Evolutionary conservation across 2,888 invertebrate species (phyloP), one percentile per base, ranked within the genome.

Genomic region (Himalopsyche kuldschensis): DNA sequence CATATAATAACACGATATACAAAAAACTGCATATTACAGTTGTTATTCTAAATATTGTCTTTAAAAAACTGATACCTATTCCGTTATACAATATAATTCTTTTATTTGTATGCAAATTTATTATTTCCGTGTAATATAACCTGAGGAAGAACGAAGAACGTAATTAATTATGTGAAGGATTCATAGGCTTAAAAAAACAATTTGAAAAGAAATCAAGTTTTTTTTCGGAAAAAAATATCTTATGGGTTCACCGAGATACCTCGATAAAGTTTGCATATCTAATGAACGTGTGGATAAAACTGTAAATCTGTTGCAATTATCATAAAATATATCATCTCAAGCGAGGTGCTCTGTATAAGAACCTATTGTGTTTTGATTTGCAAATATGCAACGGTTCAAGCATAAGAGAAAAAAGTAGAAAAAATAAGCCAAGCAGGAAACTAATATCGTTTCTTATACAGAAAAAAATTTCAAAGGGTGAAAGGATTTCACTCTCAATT

Each of bases 171-270:
- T 80, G 20, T 84, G 84, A 85, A 84, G 84, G 84, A 85, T 85
- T 85, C 85, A 85, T 85, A 35, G 79, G 10, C 6, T 5, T 47
- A 41, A 83, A 77, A 83, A 83, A 83, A 81, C 31, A n/a, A 46
- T 55, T 55, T 55, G 20, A 55, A 75, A 75, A 46, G n/a, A 80
- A 82, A 80, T 84, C 82, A 79, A 75, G 84, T 82, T 81, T 85
- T 84, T 86, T 82, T 27, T 11, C 76, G 10, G n/a, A 47, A 75
- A 82, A 81, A 84, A 84, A 85, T 46, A 15, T 79, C 82, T 78
- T 80, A 55, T 75, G 55, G 86, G 86, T 86, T 80, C 83, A 86
- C 86, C 86, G 86, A 86, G 86, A 86, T 86, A 80, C 86, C 86
- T 63, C 82, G 86, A 86, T 86, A 86, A 75, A 55, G 35, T 35